phyloP scores from a whole-genome alignment of 2,888 invertebrate species.

The Scrobipalpa atriplicella region DNA sequence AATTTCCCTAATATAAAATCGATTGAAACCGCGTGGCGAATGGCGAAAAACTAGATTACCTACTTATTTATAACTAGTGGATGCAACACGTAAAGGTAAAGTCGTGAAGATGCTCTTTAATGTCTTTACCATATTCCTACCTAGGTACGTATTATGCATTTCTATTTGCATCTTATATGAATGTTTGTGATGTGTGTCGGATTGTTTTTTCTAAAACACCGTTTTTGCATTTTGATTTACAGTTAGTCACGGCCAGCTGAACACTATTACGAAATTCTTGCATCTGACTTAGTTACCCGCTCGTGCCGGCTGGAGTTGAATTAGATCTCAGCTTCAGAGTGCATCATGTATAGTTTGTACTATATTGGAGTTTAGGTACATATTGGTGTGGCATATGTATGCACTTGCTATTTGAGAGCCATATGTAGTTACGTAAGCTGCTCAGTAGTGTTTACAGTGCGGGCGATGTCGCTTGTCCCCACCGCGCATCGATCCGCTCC shows the following conservation, averaged over 20 bases:
- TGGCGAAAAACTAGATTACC: no score
- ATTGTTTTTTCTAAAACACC: background rate
- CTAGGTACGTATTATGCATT: background rate
- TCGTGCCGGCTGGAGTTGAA: background rate
- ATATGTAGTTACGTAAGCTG: conserved; percentile 64
- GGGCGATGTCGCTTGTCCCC: conserved; percentile 73
- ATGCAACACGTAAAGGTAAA: no score
- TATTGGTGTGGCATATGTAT: conserved; percentile 1
- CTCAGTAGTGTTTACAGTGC: conserved; percentile 67
- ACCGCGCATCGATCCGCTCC: conserved; percentile 81
- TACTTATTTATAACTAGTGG: no score
- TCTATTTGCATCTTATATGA: background rate
- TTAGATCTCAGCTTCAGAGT: background rate
- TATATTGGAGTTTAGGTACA: background rate
- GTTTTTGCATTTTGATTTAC: conserved; percentile 18
- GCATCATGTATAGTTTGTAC: background rate
- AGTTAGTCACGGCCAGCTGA: conserved; percentile 8
- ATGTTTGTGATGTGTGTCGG: background rate
- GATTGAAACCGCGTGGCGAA: no score
- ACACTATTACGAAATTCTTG: conserved; percentile 16
- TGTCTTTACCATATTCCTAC: no score
- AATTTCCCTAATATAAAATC: no score
- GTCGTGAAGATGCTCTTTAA: no score
- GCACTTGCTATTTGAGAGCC: conserved; percentile 17
- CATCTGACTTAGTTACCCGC: background rate